Base-by-base conservation (phyloP, 1,140 invertebrate genomes). In the Laupala kohalensis region DNA sequence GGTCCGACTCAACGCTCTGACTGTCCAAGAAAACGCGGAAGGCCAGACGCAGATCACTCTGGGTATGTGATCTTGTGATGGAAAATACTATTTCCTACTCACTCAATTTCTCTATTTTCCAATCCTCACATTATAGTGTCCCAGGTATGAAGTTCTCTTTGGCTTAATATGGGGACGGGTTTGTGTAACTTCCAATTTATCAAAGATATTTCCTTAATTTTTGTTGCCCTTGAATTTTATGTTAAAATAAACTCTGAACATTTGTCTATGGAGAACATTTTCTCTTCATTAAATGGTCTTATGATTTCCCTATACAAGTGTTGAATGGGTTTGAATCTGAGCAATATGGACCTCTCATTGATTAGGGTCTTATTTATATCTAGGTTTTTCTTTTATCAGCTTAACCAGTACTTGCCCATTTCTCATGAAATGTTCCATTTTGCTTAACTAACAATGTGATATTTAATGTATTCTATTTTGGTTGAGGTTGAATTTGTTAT, bases 1-100 rank as follows among this genome's bases (percentile, higher is more conserved):
- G 4, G 74, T 75, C 19, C 67, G 78, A 30, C 72, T 79, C 13
- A 76, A 77, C n/a, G 66, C 73, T 24, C 68, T 71, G 0, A 71
- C 30, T 29, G 70, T 71, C 3, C 24, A 27, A 5, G 70, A 71
- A 5, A 65, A 64, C 62, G 63, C 13, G 3, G 53, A 28, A 5
- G 23, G 23, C 12, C 62, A 62, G 6, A 5, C 64, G 5, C 4
- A 64, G 0, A 64, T 53, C 24, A 53, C 69, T 12, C 23, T 27
- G n/a, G 69, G 69, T 70, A 64, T 12, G 67, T 30, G 9, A 62
- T n/a, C n/a, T n/a, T n/a, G n/a, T n/a, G n/a, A n/a, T n/a, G n/a
- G n/a, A 62, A 62, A 62, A 62, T 62, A 12, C 9, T 12, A 62
- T 62, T 62, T 19, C 6, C 19, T 62, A 9, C 19, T 62, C 37